Evolutionary conservation across 2,797 vertebrate genomes (phyloP).

Genomic region (Gila robusta): DNA sequence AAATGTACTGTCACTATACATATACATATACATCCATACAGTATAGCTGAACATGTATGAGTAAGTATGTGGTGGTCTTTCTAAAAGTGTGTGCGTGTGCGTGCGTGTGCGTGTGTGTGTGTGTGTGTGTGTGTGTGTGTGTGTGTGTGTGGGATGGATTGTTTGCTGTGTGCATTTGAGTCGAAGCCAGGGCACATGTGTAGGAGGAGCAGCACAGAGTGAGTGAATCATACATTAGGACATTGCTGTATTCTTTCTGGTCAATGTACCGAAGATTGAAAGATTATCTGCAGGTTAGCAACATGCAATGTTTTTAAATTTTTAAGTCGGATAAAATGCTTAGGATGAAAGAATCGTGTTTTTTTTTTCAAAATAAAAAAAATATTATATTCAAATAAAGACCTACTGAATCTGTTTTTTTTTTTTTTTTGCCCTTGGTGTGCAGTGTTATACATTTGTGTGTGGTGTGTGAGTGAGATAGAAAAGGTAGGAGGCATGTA

Average conservation of each 20-base stretch:
- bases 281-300: background rate
- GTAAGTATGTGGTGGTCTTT: conserved; percentile 7
- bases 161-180: conserved; percentile 42
- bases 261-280: conserved; percentile 47
- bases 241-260: conserved; percentile 54
- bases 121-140: conserved; percentile 13
- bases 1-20: no score
- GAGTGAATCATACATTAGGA: conserved; percentile 62
- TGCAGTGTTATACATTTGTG: conserved; percentile 17
- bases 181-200: conserved; percentile 60
- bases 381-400: background rate
- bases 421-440: background rate
- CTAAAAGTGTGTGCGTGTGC: conserved; percentile 5
- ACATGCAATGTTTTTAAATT: background rate
- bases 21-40: no score
- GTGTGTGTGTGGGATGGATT: conserved; percentile 39
- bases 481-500: conserved; percentile 43
- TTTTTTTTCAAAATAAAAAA: background rate
- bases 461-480: conserved; percentile 37
- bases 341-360: background rate
- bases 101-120: no score
- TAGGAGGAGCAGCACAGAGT: conserved; percentile 58
- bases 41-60: conserved; percentile 8
- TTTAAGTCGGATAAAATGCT: background rate
- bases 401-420: background rate